Conservation (phyloP, 2,113 vertebrate species). For the Gadus macrocephalus region DNA sequence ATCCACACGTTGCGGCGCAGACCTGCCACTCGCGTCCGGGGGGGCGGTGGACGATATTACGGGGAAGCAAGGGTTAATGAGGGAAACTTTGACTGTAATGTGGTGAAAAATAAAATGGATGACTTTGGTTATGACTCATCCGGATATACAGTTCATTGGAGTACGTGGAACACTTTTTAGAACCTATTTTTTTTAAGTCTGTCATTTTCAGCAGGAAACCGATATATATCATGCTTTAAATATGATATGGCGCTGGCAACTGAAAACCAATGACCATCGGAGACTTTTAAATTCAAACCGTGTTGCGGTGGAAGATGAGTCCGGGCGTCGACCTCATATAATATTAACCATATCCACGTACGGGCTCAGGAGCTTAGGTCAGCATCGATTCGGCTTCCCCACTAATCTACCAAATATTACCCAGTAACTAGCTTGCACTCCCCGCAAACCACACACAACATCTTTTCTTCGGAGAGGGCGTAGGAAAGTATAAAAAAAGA, state of each 20-base stretch:
- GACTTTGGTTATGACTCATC: constrained; percentile 29
- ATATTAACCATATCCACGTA: too few species aligned
- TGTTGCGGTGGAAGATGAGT: too few species aligned
- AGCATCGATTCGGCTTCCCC: too few species aligned
- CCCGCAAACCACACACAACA: too few species aligned
- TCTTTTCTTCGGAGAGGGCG: too few species aligned
- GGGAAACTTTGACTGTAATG: constrained; percentile 47
- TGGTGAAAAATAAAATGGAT: constrained; percentile 30
- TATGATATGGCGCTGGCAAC: constrained; percentile 57
- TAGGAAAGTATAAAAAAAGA: constrained; percentile 6
- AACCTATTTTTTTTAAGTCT: constrained; percentile 11
- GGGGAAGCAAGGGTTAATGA: constrained; percentile 29
- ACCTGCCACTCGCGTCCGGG: neutral
- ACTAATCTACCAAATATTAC: too few species aligned
- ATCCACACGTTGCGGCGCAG: too few species aligned
- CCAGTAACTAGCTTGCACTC: too few species aligned
- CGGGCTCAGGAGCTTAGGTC: too few species aligned
- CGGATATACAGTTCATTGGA: constrained; percentile 27
- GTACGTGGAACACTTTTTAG: constrained; percentile 31
- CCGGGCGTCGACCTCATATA: too few species aligned
- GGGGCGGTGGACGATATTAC: constrained; percentile 8
- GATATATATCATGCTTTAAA: constrained; percentile 65
- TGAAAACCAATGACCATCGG: constrained; percentile 44
- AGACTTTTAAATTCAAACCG: constrained; percentile 22
- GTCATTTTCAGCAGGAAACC: constrained; percentile 39